Evolutionary conservation across 2,888 invertebrate genomes (phyloP).

Genomic region (Drosophila kokeensis): DNA sequence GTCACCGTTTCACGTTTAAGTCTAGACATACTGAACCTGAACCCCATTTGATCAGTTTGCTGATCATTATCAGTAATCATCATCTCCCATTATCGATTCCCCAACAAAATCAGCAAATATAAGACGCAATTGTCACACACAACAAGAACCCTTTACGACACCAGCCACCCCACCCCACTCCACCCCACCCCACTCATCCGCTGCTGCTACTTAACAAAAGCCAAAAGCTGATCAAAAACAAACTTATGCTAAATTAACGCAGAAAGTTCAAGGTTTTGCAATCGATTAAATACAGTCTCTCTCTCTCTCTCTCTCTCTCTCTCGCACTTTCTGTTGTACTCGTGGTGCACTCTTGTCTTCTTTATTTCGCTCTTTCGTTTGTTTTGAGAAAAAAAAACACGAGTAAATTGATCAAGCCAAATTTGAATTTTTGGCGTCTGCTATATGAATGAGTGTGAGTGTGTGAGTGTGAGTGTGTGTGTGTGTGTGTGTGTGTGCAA

Average conservation of each 20-base stretch:
- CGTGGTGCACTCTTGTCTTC: background rate
- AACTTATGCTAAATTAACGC: constrained; percentile 32
- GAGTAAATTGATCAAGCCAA: constrained; percentile 15
- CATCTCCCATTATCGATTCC: constrained; percentile 8
- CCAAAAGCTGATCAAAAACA: constrained; percentile 19
- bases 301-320: constrained; percentile 2
- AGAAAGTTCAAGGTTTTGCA: constrained; percentile 58
- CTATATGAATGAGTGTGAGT: constrained; percentile 16
- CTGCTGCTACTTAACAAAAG: background rate
- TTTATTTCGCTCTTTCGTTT: background rate
- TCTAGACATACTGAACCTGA: constrained; percentile 11
- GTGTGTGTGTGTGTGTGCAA: constrained; percentile 22
- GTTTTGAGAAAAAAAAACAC: constrained; percentile 4
- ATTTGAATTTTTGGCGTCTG: constrained; percentile 44
- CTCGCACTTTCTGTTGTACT: background rate
- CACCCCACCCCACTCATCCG: background rate
- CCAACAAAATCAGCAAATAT: constrained; percentile 22
- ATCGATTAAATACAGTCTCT: constrained; percentile 38
- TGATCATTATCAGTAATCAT: constrained; percentile 15
- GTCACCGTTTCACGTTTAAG: constrained; percentile 6
- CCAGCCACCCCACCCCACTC: background rate
- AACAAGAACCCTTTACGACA: constrained; percentile 1
- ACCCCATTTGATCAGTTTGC: constrained; percentile 8
- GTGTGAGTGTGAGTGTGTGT: background rate
- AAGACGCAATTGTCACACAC: constrained; percentile 44